Base-by-base conservation (phyloP, 2,113 vertebrate species). In the Tauraco erythrolophus region DNA sequence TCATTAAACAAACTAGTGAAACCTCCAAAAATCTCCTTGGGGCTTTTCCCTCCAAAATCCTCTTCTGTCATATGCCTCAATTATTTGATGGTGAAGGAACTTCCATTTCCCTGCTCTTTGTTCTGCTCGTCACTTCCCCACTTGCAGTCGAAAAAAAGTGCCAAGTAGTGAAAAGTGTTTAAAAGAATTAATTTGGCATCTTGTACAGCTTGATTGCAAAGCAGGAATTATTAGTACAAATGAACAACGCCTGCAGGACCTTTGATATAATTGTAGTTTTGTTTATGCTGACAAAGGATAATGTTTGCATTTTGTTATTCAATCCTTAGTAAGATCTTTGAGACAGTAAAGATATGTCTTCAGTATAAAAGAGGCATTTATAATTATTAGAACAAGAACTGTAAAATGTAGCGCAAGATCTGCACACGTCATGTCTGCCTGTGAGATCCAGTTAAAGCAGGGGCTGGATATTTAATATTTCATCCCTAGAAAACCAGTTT, bases 101-200 rank as follows among this genome's bases (percentile, higher is more conserved):
- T 93, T 92, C 48, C 23, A 57, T 75, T 84, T 88, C 68, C 65
- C 54, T 37, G 19, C 35, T 91, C 60, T 82, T 86, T 87, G 57
- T 78, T 92, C 46, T 39, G 48, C 35, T 92, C 51, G 31, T 90
- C 50, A 14, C n/a, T 91, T 94, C 43, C 30, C 41, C 35, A 75
- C 10, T 65, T 88, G 28, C 43, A 64, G 53, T 56, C 60, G 83
- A 94, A 88, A 94, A 61, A 45, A 81, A 77, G 60, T 76, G 83
- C 76, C 72, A 84, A 92, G 72, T 27, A 24, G 39, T 57, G 65
- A 91, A 91, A 89, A 84, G 51, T 48, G 33, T 84, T 95, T 89
- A 91, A 96, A 96, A 95, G 79, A 87, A 94, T 93, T 91, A 93
- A 84, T 31, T 85, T 93, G 84, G 86, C 89, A 65, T 75, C 80